Evolutionary conservation across 1,140 invertebrate genomes (phyloP), one percentile per base, ranked within the genome.

Genomic region (Drosophila albomicans): DNA sequence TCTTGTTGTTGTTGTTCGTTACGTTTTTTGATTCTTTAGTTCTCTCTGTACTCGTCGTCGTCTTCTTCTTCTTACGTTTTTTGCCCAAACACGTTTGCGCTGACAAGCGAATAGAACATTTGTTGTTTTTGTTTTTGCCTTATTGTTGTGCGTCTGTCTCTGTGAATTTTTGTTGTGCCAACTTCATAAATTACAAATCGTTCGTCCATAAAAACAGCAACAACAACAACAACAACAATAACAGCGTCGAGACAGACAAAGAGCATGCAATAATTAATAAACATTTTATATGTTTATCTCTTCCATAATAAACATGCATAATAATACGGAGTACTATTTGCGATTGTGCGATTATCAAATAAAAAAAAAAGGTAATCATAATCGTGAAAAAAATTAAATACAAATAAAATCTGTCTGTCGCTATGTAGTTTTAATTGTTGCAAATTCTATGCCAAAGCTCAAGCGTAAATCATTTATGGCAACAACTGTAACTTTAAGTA

Each of bases 171-270:
- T 41, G 13, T 41, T 65, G 52, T 13, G 15, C 38, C 7, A 75
- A 78, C 81, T 77, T 88, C 59, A 88, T 88, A 88, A 86, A 79
- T 85, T 64, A 77, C 67, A 67, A 80, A 85, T 84, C 81, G 81
- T 58, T 82, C 76, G 75, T 70, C 79, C 79, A 85, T 85, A 78
- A 81, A 81, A 67, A 63, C 32, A 52, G 35, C 48, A 13, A 70
- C 49, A 57, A 64, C 49, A 57, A 64, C 56, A 65, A 73, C 63
- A 69, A 62, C 75, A 73, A 74, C 54, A 57, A 61, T 15, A 48
- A 49, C 41, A 57, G 46, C 41, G 69, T 56, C 45, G 13, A 20
- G 45, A 73, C 62, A 65, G 56, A 57, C 52, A 48, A 72, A 57
- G 16, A 61, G 56, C 65, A 75, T 67, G 66, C 75, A 82, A 69